Base-by-base conservation (phyloP, 2,113 vertebrate genomes). In the Nycticryphes semicollaris region DNA sequence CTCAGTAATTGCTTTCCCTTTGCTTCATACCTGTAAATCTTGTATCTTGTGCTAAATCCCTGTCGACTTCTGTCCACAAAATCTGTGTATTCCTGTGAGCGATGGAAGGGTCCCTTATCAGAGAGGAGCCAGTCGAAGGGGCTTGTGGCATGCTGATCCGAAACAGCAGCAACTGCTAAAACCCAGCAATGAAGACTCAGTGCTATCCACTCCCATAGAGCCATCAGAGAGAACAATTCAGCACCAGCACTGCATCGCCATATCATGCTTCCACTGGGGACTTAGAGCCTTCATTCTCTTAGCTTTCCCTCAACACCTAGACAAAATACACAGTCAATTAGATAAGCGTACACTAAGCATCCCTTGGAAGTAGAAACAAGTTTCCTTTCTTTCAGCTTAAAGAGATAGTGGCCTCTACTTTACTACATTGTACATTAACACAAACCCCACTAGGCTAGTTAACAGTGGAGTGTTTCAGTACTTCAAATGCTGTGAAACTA, bases 111-210 rank as follows among this genome's bases (percentile, higher is more conserved):
- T 97, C 99, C 99, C 98, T 99, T 99, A 97, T 99, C 99, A 84
- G 99, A 99, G 94, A 99, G 98, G 97, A 99, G 99, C 99, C 99
- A 99, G 98, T 99, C 99, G 98, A 99, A 98, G 93, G 99, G 99
- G 95, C 99, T 99, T 98, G 99, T 99, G 75, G 98, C 98, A 98
- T 98, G 98, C 98, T 99, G 99, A 97, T 99, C 99, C 54, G 98
- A 98, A 93, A 98, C 98, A 98, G 99, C 98, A 98, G 98, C 97
- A 94, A 98, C 98, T 1, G 98, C 98, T 97, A 98, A 97, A 98
- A 99, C 98, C 99, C 99, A 99, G 99, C 99, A 99, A 98, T 99
- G 99, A 97, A 99, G 98, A 99, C 99, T 98, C 98, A 99, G 98
- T 96, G 98, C 99, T 98, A 99, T 97, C 97, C 99, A 98, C 97